Evolutionary conservation across 2,797 vertebrate genomes (phyloP).

Genomic region (Sebastes matsubarae): DNA sequence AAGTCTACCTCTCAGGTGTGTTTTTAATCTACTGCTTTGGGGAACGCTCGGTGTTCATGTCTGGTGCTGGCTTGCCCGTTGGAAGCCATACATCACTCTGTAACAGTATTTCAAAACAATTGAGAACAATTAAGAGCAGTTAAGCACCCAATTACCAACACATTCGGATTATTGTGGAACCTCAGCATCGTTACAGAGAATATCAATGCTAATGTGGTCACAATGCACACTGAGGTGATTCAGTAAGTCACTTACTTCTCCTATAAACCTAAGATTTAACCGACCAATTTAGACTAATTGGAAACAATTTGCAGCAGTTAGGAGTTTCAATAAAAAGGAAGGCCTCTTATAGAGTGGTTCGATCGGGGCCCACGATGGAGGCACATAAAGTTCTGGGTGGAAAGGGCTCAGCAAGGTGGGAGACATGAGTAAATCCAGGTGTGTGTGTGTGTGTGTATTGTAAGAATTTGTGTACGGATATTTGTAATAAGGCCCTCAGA

Average conservation of each 20-base stretch:
- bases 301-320: constrained; percentile 71
- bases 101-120: constrained; percentile 59
- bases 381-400: constrained; percentile 8
- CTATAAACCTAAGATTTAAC: constrained; percentile 60
- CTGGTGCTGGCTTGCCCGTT: constrained; percentile 19
- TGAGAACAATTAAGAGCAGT: constrained; percentile 64
- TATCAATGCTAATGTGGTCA: constrained; percentile 28
- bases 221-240: constrained; percentile 28
- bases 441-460: constrained; percentile 24
- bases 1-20: constrained; percentile 47
- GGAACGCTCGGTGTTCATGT: constrained; percentile 5
- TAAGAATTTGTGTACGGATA: constrained; percentile 31
- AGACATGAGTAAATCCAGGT: constrained; percentile 43
- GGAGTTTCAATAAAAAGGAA: constrained; percentile 60
- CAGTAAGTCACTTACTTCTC: constrained; percentile 38
- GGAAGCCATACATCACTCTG: constrained; percentile 49
- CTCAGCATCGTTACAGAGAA: constrained; percentile 27
- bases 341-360: constrained; percentile 18
- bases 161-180: constrained; percentile 40
- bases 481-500: constrained; percentile 59
- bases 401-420: constrained; percentile 29
- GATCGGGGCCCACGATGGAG: constrained; percentile 2
- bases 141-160: constrained; percentile 63
- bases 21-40: constrained; percentile 49
- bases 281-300: constrained; percentile 75